Conservation (phyloP, 1,140 invertebrate genomes). For the Liolophura sinensis region DNA sequence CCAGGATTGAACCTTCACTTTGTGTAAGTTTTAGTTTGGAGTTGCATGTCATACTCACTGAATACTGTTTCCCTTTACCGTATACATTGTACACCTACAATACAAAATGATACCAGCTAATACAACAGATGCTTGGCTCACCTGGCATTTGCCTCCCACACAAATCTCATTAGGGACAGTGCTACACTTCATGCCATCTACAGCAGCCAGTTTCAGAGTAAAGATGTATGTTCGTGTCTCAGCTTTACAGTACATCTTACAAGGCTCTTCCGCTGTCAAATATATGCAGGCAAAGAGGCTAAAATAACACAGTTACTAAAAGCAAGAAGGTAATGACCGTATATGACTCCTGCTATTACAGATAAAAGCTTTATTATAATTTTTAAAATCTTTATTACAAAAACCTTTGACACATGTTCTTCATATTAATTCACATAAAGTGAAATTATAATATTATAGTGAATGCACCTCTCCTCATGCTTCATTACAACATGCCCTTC, state of each 20-base stretch:
- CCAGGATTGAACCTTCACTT: no score
- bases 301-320: not conserved
- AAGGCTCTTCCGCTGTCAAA: conserved; percentile 66
- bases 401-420: no score
- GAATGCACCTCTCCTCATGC: no score
- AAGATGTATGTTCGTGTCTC: conserved; percentile 42
- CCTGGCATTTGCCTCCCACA: conserved; percentile 78
- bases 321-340: not conserved
- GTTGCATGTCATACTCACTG: no score
- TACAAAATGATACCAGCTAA: no score
- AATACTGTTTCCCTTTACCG: no score
- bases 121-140: conserved; percentile 32
- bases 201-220: conserved; percentile 61
- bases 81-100: no score
- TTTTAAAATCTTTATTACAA: no score
- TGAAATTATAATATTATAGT: no score
- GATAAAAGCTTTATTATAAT: not conserved
- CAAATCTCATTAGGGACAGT: conserved; percentile 80
- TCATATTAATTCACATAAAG: no score
- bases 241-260: conserved; percentile 80
- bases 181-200: conserved; percentile 85
- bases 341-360: not conserved
- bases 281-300: not conserved
- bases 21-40: no score
- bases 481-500: no score